Evolutionary conservation across 2,797 vertebrate species (phyloP).

Genomic region (Okamejei kenojei): DNA sequence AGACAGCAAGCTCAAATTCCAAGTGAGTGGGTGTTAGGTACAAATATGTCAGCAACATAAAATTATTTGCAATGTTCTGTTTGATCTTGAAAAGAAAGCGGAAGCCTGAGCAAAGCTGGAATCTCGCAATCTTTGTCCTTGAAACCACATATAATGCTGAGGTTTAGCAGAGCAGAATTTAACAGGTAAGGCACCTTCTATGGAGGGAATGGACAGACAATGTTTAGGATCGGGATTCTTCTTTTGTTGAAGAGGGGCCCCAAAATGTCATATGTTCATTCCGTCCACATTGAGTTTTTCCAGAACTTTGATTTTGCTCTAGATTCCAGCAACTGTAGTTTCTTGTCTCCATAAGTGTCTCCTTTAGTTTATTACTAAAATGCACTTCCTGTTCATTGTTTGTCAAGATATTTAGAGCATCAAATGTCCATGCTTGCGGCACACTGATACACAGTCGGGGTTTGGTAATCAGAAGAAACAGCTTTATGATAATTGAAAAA

Average conservation of each 20-base stretch:
- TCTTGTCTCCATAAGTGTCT: not conserved
- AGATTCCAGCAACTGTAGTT: too few relatives aligned
- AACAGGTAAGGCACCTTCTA: too few relatives aligned
- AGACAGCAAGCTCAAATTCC: conserved; percentile 96
- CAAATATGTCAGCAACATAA: too few relatives aligned
- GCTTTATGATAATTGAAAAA: not conserved
- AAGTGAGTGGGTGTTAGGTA: conserved; percentile 61
- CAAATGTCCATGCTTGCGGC: not conserved
- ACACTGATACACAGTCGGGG: not conserved
- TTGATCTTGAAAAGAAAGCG: not conserved
- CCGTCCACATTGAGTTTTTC: too few relatives aligned
- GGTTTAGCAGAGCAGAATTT: not conserved
- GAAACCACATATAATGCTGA: not conserved
- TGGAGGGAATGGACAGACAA: too few relatives aligned
- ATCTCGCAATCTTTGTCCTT: not conserved
- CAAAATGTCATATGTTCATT: too few relatives aligned
- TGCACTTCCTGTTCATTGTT: not conserved
- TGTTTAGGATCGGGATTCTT: too few relatives aligned
- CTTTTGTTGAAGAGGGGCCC: too few relatives aligned
- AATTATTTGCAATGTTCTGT: not conserved
- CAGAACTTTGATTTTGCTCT: too few relatives aligned
- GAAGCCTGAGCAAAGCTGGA: not conserved
- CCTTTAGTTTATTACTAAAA: not conserved
- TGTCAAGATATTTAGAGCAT: not conserved
- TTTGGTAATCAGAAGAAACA: not conserved